These are phyloP conservation scores for Trogon melanurus DNA, from an alignment of 2,113 vertebrate genomes.

Conservation along the genomic window DNA sequence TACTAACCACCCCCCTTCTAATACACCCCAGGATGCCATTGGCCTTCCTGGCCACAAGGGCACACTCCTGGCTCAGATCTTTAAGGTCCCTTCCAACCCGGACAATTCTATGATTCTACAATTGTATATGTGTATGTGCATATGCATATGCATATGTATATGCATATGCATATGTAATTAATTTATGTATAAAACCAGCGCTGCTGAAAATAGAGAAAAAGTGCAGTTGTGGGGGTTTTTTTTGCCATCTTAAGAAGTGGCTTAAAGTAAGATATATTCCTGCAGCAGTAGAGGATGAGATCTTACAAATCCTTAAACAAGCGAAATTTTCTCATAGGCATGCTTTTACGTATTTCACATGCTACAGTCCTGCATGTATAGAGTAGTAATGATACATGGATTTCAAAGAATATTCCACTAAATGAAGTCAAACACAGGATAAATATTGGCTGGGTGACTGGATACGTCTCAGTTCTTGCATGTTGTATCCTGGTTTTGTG, in stretches of 20 bases:
- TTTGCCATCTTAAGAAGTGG: neutral
- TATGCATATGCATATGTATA: no score
- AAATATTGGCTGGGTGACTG: neutral
- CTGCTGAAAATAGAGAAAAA: neutral
- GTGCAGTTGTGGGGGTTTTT: neutral
- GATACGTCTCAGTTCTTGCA: neutral
- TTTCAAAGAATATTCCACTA: neutral
- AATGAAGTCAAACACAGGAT: neutral
- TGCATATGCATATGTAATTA: neutral
- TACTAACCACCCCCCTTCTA: no score
- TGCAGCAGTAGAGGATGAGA: neutral
- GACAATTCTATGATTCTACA: no score
- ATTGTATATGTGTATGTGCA: no score
- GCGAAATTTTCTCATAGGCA: neutral
- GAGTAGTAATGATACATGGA: neutral
- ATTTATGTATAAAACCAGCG: neutral
- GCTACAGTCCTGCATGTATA: accelerated
- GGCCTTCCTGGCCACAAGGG: no score
- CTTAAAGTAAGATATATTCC: neutral
- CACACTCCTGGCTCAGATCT: no score
- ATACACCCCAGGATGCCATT: no score
- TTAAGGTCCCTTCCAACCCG: no score
- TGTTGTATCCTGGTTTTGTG: neutral
- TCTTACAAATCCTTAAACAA: neutral
- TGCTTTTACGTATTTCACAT: neutral